These are phyloP conservation scores for Oenanthe melanoleuca DNA, from an alignment of 2,113 vertebrate species.

Conservation along the genomic window DNA sequence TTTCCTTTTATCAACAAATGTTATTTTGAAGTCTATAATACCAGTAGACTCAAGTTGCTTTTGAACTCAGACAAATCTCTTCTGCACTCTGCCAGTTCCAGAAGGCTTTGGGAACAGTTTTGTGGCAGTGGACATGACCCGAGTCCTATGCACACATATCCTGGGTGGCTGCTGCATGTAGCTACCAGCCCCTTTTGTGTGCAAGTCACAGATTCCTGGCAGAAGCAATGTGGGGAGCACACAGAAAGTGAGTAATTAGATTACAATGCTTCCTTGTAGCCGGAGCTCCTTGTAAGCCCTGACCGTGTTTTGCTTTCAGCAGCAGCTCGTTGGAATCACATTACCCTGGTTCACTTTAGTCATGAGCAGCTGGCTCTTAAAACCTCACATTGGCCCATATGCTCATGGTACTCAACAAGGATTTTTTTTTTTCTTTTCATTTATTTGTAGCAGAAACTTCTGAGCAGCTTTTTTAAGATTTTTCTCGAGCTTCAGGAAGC, in stretches of 20 bases:
- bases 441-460: not conserved
- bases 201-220: not conserved
- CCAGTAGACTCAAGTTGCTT: not conserved
- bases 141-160: rapidly evolving
- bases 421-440: not conserved
- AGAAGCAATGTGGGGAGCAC: not conserved
- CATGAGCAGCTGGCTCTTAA: not conserved
- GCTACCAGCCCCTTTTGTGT: not conserved
- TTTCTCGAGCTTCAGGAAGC: not conserved
- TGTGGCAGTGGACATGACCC: not conserved
- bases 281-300: not conserved
- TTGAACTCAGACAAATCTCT: not conserved
- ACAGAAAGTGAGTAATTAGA: not conserved
- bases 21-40: not conserved
- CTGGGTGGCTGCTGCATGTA: not conserved
- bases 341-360: not conserved
- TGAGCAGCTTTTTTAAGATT: not conserved
- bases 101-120: not conserved
- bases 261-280: not conserved
- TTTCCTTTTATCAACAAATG: not conserved
- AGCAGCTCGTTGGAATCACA: not conserved
- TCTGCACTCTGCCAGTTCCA: not conserved
- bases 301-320: not conserved
- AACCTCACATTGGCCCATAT: not conserved
- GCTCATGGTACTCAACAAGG: not conserved